Evolutionary conservation across 2,888 invertebrate genomes (phyloP), one percentile per base, ranked within the genome.

Genomic region (Prosapia bicincta): DNA sequence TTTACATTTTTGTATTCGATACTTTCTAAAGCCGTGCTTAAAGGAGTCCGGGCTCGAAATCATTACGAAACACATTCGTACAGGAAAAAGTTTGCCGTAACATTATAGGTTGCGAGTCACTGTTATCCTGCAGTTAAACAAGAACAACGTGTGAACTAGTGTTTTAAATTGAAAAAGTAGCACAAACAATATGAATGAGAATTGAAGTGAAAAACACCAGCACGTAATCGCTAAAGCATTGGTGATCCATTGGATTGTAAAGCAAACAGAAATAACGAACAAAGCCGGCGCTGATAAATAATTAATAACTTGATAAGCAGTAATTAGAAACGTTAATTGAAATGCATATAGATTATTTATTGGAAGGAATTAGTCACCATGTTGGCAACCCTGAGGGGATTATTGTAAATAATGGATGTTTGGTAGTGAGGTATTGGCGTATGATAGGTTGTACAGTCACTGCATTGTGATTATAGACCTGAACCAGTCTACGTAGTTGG

Each of bases 321-420:
- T 54, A 54, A 54, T 54, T 54, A 54, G 54, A 20, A n/a, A 54
- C 54, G 54, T 54, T 20, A 54, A 54, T 54, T 54, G 54, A 54
- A 54, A 54, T 54, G 54, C 54, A 54, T 54, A 54, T 54, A 54
- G 54, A 54, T 54, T 54, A 54, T 54, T 54, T 54, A 54, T 54
- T 5, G 54, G 54, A 20, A 54, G 54, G 54, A 20, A 54, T 54
- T 54, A 54, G 20, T 54, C 54, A 54, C 20, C 20, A 54, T 20
- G 54, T 38, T 13, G 54, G 7, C 7, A 9, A 20, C 15, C n/a
- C 20, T n/a, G n/a, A 54, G 20, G 54, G 54, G 54, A 20, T 54
- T 54, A 54, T 54, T 1, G 13, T 54, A 54, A 54, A 54, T 20
- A 54, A 54, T 54, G 54, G 20, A 54, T 54, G n/a, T n/a, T 54